phyloP scores from a whole-genome alignment of 2,888 invertebrate species.

The Mimachlamys varia region DNA sequence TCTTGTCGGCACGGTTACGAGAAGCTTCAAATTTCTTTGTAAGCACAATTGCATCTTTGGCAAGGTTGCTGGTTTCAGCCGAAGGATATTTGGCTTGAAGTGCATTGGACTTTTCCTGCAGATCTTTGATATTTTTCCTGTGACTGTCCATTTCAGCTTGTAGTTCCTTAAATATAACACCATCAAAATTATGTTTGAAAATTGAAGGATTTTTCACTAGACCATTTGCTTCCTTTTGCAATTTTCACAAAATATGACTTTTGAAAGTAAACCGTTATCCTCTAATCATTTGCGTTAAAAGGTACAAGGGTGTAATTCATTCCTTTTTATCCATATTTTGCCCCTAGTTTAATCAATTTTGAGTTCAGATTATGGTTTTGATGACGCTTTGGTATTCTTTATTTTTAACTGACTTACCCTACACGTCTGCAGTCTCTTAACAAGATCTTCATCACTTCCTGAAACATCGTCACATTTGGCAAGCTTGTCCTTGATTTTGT shows the following conservation, averaged over 20 bases:
- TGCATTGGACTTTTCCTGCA: constrained; percentile 87
- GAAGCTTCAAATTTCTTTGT: constrained; percentile 87
- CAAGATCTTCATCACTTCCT: constrained; percentile 92
- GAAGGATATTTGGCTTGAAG: constrained; percentile 75
- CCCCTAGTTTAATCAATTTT: no score
- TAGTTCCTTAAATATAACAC: constrained; percentile 79
- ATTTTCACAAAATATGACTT: no score
- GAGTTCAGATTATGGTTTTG: no score
- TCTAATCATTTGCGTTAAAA: no score
- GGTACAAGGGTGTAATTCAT: no score
- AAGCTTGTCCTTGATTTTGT: constrained; percentile 71
- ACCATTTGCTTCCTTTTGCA: no score
- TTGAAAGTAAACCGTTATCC: no score
- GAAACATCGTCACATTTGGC: constrained; percentile 81
- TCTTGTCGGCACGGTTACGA: constrained; percentile 89
- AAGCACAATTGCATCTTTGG: constrained; percentile 75
- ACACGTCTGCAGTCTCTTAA: constrained; percentile 90
- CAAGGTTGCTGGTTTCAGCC: constrained; percentile 75
- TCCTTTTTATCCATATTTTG: no score
- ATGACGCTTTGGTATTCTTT: no score
- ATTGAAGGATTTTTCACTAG: neutral
- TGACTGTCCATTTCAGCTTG: constrained; percentile 88
- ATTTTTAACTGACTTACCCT: no score
- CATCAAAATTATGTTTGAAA: neutral
- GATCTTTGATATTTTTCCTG: constrained; percentile 89